These are phyloP conservation scores for Tamandua tetradactyla DNA, from an alignment of 2,797 vertebrate species.

Conservation along the genomic window DNA sequence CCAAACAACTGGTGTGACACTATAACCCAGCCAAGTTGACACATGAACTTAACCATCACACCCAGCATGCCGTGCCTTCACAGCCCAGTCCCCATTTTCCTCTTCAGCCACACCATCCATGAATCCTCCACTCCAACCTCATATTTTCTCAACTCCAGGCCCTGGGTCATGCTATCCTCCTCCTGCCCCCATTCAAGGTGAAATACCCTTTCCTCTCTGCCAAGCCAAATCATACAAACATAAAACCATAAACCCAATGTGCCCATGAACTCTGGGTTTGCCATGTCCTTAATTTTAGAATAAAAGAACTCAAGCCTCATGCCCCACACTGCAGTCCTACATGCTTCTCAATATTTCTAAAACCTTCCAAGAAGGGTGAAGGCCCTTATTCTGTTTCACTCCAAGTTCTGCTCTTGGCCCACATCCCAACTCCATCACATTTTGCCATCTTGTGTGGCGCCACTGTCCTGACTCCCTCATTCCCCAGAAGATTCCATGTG, in stretches of 20 bases:
- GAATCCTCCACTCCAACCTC: background rate
- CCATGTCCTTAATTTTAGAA: background rate
- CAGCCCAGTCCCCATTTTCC: background rate
- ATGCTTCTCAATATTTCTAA: background rate
- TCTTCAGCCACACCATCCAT: background rate
- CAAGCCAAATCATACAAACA: background rate
- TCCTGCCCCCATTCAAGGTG: rapidly evolving
- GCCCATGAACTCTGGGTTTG: background rate
- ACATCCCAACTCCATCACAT: background rate
- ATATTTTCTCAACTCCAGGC: background rate
- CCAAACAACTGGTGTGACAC: no score
- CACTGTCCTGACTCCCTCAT: background rate
- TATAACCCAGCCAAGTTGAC: no score
- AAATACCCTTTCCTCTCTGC: background rate
- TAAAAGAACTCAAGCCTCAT: background rate
- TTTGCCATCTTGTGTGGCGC: background rate
- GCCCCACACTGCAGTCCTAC: rapidly evolving
- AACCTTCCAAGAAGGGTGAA: background rate
- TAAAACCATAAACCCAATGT: background rate
- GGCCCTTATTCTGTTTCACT: background rate
- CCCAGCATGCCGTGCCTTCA: background rate
- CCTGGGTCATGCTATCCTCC: background rate
- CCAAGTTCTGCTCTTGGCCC: background rate
- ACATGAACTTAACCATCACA: no score
- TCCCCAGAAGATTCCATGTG: background rate